Percentiles rank a stretch among this genome's conserved stretches.
Conservation (phyloP, 2,888 invertebrate species). For the Dione vanillae region DNA sequence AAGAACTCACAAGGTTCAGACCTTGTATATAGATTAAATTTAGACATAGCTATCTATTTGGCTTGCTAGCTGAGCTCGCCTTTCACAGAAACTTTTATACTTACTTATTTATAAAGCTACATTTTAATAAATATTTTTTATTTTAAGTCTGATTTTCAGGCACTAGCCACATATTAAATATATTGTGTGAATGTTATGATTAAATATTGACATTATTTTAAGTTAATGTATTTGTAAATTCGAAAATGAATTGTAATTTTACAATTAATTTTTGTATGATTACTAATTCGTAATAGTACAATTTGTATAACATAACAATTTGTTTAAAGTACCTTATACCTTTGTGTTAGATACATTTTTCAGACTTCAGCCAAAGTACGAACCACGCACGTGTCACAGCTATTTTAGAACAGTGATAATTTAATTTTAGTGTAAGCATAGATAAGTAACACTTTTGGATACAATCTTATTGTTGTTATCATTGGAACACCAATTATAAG, state of each 20-base stretch:
- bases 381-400: slow-evolving; percentile 20
- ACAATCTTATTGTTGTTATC: slow-evolving; percentile 74
- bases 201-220: background rate
- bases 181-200: too few relatives aligned
- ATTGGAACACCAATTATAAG: slow-evolving; percentile 70
- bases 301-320: background rate
- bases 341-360: slow-evolving; percentile 1
- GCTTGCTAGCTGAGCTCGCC: background rate
- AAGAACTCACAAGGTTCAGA: slow-evolving; percentile 10
- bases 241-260: background rate
- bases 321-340: background rate
- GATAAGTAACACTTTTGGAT: slow-evolving; percentile 70
- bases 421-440: slow-evolving; percentile 69
- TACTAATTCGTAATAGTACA: background rate
- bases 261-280: background rate
- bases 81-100: background rate
- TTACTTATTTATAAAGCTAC: background rate
- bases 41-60: background rate
- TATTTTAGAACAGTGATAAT: slow-evolving; percentile 61
- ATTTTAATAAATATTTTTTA: slow-evolving; percentile 4
- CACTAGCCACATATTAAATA: background rate
- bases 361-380: background rate
- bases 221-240: background rate
- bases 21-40: slow-evolving; percentile 20
- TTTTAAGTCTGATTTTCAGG: background rate